Conservation (phyloP, 2,797 vertebrate genomes). For the Nothura maculosa region DNA sequence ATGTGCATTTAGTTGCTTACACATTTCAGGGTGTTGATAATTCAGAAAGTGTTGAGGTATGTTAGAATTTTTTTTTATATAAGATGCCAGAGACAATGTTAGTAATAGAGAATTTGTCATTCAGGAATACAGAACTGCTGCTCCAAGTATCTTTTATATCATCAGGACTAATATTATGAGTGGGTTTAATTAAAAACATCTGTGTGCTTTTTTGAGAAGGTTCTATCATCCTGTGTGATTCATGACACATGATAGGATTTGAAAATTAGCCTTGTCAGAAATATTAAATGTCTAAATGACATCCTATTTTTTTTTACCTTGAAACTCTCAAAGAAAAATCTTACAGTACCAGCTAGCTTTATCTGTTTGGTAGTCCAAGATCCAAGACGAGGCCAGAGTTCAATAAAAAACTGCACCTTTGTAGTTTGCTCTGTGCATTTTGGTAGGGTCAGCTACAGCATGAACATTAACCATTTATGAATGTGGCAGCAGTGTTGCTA, state of each 20-base stretch:
- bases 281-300: not conserved
- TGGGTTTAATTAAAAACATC: not conserved
- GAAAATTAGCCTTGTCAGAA: not conserved
- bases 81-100: not conserved
- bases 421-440: not conserved
- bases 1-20: not conserved
- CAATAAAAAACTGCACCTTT: not conserved
- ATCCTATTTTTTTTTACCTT: not conserved
- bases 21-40: not conserved
- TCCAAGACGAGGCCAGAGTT: not conserved
- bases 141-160: not conserved
- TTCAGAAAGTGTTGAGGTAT: not conserved
- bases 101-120: not conserved
- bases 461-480: accelerated
- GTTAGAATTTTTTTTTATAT: not conserved
- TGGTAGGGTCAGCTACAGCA: accelerated
- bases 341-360: not conserved
- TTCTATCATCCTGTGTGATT: not conserved
- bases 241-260: not conserved
- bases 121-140: not conserved
- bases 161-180: not conserved
- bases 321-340: not conserved
- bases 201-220: not conserved
- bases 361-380: not conserved
- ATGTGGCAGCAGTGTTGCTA: not conserved